Base-by-base conservation (phyloP, 2,113 vertebrate species). In the Diglossa brunneiventris region DNA sequence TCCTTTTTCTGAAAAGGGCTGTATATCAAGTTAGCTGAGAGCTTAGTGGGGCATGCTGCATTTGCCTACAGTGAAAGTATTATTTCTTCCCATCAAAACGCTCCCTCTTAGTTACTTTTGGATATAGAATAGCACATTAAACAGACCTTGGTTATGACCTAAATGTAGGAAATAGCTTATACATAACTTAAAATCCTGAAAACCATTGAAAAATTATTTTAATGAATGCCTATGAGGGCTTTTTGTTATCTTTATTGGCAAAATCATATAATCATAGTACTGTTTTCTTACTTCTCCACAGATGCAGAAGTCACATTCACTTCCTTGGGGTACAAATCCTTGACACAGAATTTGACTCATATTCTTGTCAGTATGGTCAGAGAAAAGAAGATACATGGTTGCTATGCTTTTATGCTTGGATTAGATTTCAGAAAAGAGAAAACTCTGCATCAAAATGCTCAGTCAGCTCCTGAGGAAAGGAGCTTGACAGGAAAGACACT, bases 1-100 rank as follows among this genome's bases (percentile, higher is more conserved):
- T 41, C 42, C 37, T 70, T 90, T 90, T 88, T 70, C 68, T 77
- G 73, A 84, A 52, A 82, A 90, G 31, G 47, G n/a, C 31, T 93
- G 55, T 94, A 81, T 78, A 92, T 93, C 88, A 95, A 78, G 59
- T 46, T 63, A 80, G 20, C 33, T 90, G 49, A 85, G 85, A 94
- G 56, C 64, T 83, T 92, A 89, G 44, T 49, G 72, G 37, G 58
- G 49, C 62, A 69, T 16, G 35, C 58, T 82, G 31, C 2, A 2
- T 67, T 86, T 94, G 52, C 73, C 85, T 93, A 64, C 47, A 64
- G 68, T 6, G 3, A 62, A 67, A 59, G 8, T 13, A 58, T 72
- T 93, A 77, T n/a, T 49, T 81, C 30, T 83, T 89, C 49, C 44
- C 50, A 81, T 30, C 37, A 44, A 88, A 92, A 55, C 47, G 67